phyloP scores from a whole-genome alignment of 1,140 invertebrate species.

The Pogonognathellus flavescens region DNA sequence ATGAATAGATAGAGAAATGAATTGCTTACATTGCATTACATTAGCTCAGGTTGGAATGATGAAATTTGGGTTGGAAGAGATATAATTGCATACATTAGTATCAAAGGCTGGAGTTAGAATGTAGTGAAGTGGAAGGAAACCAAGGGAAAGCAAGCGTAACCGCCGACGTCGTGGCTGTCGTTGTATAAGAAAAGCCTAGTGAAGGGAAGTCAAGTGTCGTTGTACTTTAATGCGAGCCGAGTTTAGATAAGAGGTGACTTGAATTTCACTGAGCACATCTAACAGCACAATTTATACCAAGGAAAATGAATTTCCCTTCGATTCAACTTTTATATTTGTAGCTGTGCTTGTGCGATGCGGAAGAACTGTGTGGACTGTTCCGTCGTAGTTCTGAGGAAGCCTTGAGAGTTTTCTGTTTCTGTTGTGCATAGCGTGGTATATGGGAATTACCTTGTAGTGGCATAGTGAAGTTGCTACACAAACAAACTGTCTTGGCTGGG shows the following conservation, averaged over 20 bases:
- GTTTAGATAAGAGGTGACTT: conserved; percentile 33
- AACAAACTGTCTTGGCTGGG: not conserved
- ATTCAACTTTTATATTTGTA: not conserved
- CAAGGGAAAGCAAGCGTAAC: not conserved
- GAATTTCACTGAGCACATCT: conserved; percentile 33
- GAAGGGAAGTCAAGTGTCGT: conserved; percentile 28
- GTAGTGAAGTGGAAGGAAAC: not conserved
- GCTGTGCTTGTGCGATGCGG: not conserved
- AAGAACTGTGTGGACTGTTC: not conserved
- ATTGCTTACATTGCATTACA: conserved; percentile 20
- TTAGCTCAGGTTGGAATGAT: conserved; percentile 7
- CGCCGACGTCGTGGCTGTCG: not conserved
- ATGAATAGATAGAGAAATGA: conserved; percentile 1
- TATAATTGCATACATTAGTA: conserved; percentile 37
- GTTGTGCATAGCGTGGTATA: too few species aligned
- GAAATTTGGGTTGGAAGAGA: conserved; percentile 21
- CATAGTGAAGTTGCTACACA: too few species aligned
- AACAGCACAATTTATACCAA: conserved; percentile 28
- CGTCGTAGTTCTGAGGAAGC: too few species aligned
- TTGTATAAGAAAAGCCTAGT: not conserved
- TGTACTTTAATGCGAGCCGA: conserved; percentile 26
- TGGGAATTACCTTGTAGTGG: too few species aligned
- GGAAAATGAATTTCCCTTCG: conserved; percentile 43
- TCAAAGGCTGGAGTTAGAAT: conserved; percentile 16
- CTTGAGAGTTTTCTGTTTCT: too few species aligned